Conservation (phyloP, 2,797 vertebrate species). For the Cephalopachus bancanus region DNA sequence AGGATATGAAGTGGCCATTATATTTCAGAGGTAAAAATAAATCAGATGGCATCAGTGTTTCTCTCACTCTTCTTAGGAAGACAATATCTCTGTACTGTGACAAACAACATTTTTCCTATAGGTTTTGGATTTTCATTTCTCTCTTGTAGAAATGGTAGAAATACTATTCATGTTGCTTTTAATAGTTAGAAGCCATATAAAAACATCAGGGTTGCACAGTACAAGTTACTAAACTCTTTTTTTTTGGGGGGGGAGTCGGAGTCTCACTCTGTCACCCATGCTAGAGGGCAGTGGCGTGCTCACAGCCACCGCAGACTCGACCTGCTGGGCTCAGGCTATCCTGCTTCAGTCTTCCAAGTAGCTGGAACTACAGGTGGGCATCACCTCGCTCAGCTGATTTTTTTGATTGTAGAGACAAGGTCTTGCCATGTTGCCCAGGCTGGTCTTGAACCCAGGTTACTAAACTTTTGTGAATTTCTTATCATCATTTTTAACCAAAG, state of each 20-base stretch:
- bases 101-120: not conserved
- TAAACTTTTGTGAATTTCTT: not conserved
- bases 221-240: not conserved
- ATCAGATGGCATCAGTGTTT: not conserved
- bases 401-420: too few species aligned
- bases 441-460: not conserved
- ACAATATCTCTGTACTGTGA: not conserved
- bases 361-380: too few species aligned
- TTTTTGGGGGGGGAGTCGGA: not conserved
- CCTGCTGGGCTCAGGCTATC: too few species aligned
- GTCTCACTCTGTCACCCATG: too few species aligned
- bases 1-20: not conserved
- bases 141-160: not conserved
- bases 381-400: too few species aligned
- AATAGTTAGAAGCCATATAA: not conserved
- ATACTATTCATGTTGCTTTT: not conserved
- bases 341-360: too few species aligned
- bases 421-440: too few species aligned
- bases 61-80: not conserved
- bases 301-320: too few species aligned
- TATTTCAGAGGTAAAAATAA: slow-evolving; percentile 27
- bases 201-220: not conserved
- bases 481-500: not conserved
- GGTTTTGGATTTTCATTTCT: slow-evolving; percentile 30
- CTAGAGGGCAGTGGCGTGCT: too few species aligned